Evolutionary conservation across 2,797 vertebrate genomes (phyloP).

Genomic region (Sebastes hubbsi): DNA sequence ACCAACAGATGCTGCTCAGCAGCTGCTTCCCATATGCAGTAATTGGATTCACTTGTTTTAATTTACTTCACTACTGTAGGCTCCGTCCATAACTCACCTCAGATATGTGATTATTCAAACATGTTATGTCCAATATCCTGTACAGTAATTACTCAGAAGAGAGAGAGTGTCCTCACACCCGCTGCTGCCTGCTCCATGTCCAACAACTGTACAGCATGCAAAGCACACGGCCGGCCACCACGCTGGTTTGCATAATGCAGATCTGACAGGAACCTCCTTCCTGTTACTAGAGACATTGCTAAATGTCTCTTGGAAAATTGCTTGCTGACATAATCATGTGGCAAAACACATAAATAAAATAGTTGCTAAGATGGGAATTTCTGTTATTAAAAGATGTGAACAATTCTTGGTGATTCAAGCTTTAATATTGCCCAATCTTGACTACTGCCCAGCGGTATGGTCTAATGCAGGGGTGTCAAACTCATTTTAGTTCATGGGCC

Average conservation of each 20-base stretch:
- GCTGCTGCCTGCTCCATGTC: conserved; percentile 21
- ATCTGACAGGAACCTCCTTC: conserved; percentile 65
- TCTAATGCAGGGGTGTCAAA: no score
- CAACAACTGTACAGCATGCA: conserved; percentile 50
- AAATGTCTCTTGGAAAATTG: background rate
- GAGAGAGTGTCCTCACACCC: conserved; percentile 52
- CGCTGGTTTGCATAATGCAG: conserved; percentile 59
- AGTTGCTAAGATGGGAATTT: background rate
- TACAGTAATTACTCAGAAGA: conserved; percentile 48
- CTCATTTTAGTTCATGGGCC: no score
- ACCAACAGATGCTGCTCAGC: conserved; percentile 46
- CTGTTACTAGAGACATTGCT: conserved; percentile 30
- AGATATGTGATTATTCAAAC: conserved; percentile 61
- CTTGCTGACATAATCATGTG: background rate
- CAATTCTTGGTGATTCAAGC: no score
- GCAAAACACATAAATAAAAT: background rate
- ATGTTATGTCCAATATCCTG: conserved; percentile 66
- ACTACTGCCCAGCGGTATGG: no score
- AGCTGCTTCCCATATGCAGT: conserved; percentile 76
- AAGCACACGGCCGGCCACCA: conserved; percentile 40
- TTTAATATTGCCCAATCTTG: no score
- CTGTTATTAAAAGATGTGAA: no score
- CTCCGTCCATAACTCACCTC: conserved; percentile 67
- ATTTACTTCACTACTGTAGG: conserved; percentile 70
- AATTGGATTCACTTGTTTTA: conserved; percentile 77